Percentiles rank a stretch among this genome's conserved stretches.
phyloP scores from a whole-genome alignment of 2,888 invertebrate species.

The Drosophila monieri region DNA sequence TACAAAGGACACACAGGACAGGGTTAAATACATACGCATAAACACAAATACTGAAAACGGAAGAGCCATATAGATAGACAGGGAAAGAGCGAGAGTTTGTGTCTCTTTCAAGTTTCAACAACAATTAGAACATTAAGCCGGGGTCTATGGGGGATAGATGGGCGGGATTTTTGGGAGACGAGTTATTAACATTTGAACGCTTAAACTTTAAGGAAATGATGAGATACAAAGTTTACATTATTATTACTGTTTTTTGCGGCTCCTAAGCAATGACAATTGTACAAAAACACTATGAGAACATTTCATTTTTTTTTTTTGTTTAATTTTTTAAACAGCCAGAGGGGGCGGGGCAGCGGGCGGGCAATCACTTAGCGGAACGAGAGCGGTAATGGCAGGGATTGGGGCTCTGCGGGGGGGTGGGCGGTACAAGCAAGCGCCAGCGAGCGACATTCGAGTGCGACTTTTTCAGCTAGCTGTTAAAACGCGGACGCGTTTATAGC shows the following conservation, averaged over 20 bases:
- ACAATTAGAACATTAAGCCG: conserved; percentile 73
- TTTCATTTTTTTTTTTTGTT: conserved; percentile 20
- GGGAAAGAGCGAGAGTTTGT: conserved; percentile 12
- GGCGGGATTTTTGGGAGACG: conserved; percentile 15
- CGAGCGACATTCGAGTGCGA: conserved; percentile 53
- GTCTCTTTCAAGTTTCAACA: conserved; percentile 54
- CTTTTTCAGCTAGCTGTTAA: conserved; percentile 33
- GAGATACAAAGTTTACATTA: background rate
- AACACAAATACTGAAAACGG: conserved; percentile 45
- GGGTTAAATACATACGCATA: conserved; percentile 60
- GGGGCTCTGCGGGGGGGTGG: conserved; percentile 2
- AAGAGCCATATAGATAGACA: conserved; percentile 17
- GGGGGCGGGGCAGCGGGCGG: conserved; percentile 42
- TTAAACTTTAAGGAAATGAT: conserved; percentile 42
- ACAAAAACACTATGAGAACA: conserved; percentile 61
- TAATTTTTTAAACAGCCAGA: conserved; percentile 28
- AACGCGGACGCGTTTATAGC: conserved; percentile 43
- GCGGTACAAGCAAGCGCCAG: conserved; percentile 65
- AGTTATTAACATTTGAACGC: conserved; percentile 67
- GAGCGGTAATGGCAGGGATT: conserved; percentile 23
- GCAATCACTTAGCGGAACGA: conserved; percentile 38
- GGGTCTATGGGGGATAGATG: conserved; percentile 19
- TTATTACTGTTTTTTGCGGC: conserved; percentile 31
- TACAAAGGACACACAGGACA: conserved; percentile 24
- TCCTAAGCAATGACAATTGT: conserved; percentile 79